Percentiles rank a stretch among this genome's conserved stretches.
Conservation (phyloP, 64 coral and sea anemone species). For the Astreopora myriophthalma region DNA sequence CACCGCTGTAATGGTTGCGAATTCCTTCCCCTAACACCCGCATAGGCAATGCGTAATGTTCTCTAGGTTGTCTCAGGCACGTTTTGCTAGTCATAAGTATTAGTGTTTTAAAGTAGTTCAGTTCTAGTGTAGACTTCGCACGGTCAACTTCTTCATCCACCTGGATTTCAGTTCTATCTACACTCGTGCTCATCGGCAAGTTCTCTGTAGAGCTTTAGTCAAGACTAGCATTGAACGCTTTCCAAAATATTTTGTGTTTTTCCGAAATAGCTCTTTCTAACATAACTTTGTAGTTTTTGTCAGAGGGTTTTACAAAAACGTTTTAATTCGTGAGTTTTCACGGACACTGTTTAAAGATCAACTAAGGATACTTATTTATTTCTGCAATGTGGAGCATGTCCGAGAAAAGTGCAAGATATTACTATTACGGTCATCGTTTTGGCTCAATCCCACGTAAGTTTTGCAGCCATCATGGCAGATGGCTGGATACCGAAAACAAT, state of each 20-base stretch:
- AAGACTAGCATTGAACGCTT: too few relatives aligned
- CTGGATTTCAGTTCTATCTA: too few relatives aligned
- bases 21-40: too few relatives aligned
- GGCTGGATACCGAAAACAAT: neutral
- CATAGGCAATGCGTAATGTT: too few relatives aligned
- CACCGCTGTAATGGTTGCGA: too few relatives aligned
- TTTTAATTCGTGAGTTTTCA: neutral
- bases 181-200: too few relatives aligned
- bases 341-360: neutral
- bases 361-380: neutral
- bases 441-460: neutral
- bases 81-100: too few relatives aligned
- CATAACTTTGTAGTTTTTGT: neutral
- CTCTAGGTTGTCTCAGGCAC: too few relatives aligned
- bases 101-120: too few relatives aligned
- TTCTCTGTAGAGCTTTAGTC: too few relatives aligned
- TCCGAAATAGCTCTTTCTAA: neutral
- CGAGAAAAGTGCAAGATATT: neutral
- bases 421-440: neutral
- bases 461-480: neutral
- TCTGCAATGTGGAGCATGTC: neutral
- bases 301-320: neutral
- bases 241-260: neutral
- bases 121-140: too few relatives aligned
- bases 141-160: too few relatives aligned